Evolutionary conservation across 2,888 invertebrate species (phyloP), one percentile per base, ranked within the genome.

Genomic region (Trichogramma evanescens): DNA sequence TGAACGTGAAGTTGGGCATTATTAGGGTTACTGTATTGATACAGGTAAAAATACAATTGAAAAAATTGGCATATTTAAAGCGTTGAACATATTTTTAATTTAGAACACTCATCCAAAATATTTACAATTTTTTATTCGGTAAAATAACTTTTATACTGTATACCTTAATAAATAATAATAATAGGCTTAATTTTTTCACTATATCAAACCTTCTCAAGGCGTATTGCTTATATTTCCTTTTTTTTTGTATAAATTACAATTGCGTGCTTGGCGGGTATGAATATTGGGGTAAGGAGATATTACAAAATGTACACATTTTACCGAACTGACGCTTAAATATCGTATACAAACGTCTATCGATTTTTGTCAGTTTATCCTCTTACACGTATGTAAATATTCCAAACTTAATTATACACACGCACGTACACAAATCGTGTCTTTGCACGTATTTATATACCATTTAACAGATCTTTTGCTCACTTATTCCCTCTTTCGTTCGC

Each of bases 31-130:
- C 26, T 26, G 26, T 26, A 26, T 26, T 26, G 26, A 26, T 26
- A 26, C 2, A 26, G 26, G 26, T 26, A 26, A 26, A 26, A 26
- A 48, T 48, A 10, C 4, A n/a, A 48, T 13, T 48, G 5, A 62
- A 54, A 59, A 61, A 45, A 61, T 58, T 49, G 63, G 64, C 58
- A 59, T 57, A 54, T 56, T 61, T 70, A 26, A 71, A 74, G 75
- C 74, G 71, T 73, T 74, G 69, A 71, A 72, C 67, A 70, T 74
- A 69, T 65, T 74, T 76, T 76, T 76, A 76, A 76, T 76, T 76
- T 75, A 75, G 72, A 74, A 73, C 73, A 76, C 75, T 74, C 74
- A 72, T 75, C 74, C 70, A 72, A 75, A 73, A 71, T 76, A 76
- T 77, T 67, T 76, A 76, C 74, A 74, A 63, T 67, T 58, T 71